A percentile compares a stretch with the other conserved stretches of the same genome.
phyloP scores from a whole-genome alignment of 2,113 vertebrate genomes.

The Phalacrocorax carbo region DNA sequence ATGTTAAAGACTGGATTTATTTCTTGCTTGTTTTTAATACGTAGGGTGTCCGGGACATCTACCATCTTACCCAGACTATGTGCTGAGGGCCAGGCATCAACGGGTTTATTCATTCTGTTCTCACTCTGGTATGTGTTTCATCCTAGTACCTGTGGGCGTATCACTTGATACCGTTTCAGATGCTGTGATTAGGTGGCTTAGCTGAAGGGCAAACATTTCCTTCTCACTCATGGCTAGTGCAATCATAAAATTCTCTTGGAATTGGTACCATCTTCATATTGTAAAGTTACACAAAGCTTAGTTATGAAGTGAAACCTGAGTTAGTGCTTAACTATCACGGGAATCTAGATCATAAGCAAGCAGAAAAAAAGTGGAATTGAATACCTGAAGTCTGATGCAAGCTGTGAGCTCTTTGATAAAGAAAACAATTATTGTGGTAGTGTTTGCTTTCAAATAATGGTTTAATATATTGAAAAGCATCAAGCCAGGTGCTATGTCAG shows the following conservation, averaged over 20 bases:
- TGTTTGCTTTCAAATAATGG: neutral
- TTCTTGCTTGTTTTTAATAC: neutral
- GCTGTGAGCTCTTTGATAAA: neutral
- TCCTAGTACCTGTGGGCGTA: neutral
- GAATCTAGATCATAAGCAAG: neutral
- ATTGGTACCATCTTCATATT: neutral
- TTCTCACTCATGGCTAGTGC: neutral
- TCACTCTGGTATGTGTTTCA: neutral
- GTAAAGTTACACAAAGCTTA: neutral
- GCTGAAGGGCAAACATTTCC: neutral
- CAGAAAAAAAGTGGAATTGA: neutral
- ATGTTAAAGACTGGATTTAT: neutral
- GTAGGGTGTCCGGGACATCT: neutral
- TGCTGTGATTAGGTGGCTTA: neutral
- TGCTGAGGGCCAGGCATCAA: neutral
- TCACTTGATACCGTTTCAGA: neutral
- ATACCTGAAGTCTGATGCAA: neutral
- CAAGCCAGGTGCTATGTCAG: neutral
- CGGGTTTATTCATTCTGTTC: neutral
- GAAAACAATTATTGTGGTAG: neutral
- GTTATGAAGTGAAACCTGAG: neutral
- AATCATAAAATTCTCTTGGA: neutral
- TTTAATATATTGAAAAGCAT: neutral
- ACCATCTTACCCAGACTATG: neutral
- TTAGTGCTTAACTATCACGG: neutral